These are phyloP conservation scores for Hoplodrina blanda DNA, from an alignment of 2,888 invertebrate genomes.

Conservation along the genomic window DNA sequence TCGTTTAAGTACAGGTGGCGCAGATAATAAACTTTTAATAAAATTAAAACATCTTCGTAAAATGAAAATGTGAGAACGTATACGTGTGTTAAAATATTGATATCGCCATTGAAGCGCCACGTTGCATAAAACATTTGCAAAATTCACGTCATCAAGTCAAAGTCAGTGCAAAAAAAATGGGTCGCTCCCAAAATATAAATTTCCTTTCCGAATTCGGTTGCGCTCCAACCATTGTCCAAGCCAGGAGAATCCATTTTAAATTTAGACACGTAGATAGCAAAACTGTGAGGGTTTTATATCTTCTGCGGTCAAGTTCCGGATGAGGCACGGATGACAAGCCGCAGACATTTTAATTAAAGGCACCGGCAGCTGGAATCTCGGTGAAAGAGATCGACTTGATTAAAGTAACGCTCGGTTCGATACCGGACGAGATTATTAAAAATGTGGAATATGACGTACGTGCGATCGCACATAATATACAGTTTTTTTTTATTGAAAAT, in stretches of 20 bases:
- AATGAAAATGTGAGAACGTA: too few species aligned
- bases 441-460: conserved; percentile 18
- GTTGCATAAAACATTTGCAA: not conserved
- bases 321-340: conserved; percentile 64
- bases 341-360: conserved; percentile 74
- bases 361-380: conserved; percentile 35
- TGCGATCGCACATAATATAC: not conserved
- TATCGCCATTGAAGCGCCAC: too few species aligned
- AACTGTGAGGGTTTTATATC: conserved; percentile 61
- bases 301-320: conserved; percentile 57
- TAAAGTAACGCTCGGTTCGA: conserved; percentile 51
- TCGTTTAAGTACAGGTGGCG: too few species aligned
- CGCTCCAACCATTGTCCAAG: conserved; percentile 13
- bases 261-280: conserved; percentile 52
- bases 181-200: conserved; percentile 14
- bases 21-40: too few species aligned
- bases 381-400: conserved; percentile 56
- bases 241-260: conserved; percentile 54
- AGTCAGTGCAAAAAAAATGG: conserved; percentile 19
- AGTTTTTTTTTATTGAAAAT: too few species aligned
- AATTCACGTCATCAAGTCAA: not conserved
- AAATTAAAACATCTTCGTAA: too few species aligned
- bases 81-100: too few species aligned
- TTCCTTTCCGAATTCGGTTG: conserved; percentile 20
- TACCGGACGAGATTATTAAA: conserved; percentile 40